Evolutionary conservation across 1,140 invertebrate genomes (phyloP).

Genomic region (Trichoplusia ni): DNA sequence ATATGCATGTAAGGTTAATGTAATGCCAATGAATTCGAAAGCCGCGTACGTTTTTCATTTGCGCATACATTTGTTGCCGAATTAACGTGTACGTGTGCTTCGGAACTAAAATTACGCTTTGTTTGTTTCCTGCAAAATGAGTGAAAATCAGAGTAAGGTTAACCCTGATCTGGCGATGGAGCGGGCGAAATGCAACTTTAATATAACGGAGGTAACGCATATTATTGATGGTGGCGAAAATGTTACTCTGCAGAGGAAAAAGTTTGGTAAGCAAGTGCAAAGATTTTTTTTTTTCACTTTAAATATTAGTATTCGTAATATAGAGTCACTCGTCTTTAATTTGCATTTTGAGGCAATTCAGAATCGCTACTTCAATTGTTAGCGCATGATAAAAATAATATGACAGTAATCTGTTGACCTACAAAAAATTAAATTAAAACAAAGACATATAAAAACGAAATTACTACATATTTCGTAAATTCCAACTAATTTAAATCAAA

Average conservation of each 20-base stretch:
- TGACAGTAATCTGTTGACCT: too few relatives aligned
- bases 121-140: conserved; percentile 31
- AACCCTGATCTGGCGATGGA: conserved; percentile 86
- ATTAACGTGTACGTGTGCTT: neutral
- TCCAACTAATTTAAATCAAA: too few relatives aligned
- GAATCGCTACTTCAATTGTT: too few relatives aligned
- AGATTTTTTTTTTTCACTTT: too few relatives aligned
- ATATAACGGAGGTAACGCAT: conserved; percentile 86
- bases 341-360: too few relatives aligned
- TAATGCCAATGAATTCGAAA: neutral
- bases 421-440: too few relatives aligned
- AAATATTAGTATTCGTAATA: too few relatives aligned
- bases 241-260: conserved; percentile 86
- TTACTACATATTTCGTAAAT: too few relatives aligned
- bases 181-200: conserved; percentile 86
- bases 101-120: neutral
- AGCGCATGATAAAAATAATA: too few relatives aligned
- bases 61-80: neutral
- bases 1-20: conserved; percentile 11
- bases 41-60: neutral
- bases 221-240: conserved; percentile 84
- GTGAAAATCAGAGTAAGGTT: conserved; percentile 45
- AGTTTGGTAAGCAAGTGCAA: conserved; percentile 84
- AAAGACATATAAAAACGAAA: too few relatives aligned
- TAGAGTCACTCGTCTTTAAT: too few relatives aligned